Evolutionary conservation across 92 coral and sea anemone species (phyloP).

Genomic region (Umimayanthus chanpuru): DNA sequence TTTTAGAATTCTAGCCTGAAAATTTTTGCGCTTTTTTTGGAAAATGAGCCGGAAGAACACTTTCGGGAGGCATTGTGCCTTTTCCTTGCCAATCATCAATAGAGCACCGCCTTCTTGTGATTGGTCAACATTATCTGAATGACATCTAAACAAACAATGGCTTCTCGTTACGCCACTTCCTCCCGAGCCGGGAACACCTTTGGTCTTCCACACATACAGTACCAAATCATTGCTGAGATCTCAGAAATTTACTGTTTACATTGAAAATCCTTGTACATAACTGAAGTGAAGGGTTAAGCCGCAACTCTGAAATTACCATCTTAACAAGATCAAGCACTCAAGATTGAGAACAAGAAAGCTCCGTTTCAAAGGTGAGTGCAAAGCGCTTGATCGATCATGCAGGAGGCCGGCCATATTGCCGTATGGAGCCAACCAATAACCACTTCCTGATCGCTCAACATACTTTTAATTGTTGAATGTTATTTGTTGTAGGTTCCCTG

Average conservation of each 20-base stretch:
- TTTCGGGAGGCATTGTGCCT: too few species aligned
- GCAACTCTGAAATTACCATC: conserved; percentile 11
- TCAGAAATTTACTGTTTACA: conserved; percentile 38
- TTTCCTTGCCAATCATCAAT: not conserved
- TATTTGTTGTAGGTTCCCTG: not conserved
- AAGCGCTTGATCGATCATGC: conserved; percentile 19
- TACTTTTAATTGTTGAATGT: not conserved
- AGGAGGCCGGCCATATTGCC: conserved; percentile 45
- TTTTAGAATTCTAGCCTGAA: too few species aligned
- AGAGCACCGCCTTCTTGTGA: conserved; percentile 19
- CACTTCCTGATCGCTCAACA: conserved; percentile 43
- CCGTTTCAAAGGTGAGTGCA: not conserved
- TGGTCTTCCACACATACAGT: not conserved
- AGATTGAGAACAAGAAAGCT: not conserved
- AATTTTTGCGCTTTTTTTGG: too few species aligned
- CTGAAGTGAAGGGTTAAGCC: conserved; percentile 6
- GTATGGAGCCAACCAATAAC: conserved; percentile 22
- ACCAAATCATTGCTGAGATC: not conserved
- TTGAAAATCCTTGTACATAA: not conserved
- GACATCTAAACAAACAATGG: conserved; percentile 27
- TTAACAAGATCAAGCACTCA: not conserved
- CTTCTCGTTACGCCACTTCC: conserved; percentile 40
- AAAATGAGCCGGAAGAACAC: too few species aligned
- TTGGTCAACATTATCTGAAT: conserved; percentile 20
- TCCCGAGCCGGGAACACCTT: conserved; percentile 40